Base-by-base conservation (phyloP, 2,113 vertebrate species). In the Otis tarda region DNA sequence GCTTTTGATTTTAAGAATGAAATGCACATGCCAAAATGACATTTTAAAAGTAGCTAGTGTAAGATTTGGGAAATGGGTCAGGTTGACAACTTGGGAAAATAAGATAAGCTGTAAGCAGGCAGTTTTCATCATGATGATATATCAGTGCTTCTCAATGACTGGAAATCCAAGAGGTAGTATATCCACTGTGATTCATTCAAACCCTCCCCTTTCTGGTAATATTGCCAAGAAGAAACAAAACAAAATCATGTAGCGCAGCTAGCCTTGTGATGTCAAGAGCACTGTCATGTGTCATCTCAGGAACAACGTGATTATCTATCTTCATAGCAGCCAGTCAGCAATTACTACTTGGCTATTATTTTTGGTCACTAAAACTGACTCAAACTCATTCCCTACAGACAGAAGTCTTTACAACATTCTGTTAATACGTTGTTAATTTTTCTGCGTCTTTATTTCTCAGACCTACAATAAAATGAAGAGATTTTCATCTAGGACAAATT, bases 1-100 rank as follows among this genome's bases (percentile, higher is more conserved):
- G 23, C 18, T 92, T 94, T 94, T 84, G 56, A 87, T 78, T 89
- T 92, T 86, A 60, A 88, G 67, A 94, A 85, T 83, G 53, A 89
- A 89, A 78, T 39, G 43, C 24, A 79, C 24, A 43, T 80, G 69
- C 24, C 53, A 75, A 89, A 67, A 39, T 24, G 52, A 55, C 7
- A 23, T 84, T 92, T 89, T 84, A 81, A 91, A 94, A 68, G 74
- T 52, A 56, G 33, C 18, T 63, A 68, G 14, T 28, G 22, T 77
- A 83, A 83, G 8, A 20, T 55, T 94, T 78, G n/a, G n/a, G 65
- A 89, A 83, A 78, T 0, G 0, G 68, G 24, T 89, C 57, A 21
- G 47, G 21, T 37, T 43, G n/a, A 64, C 4, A 27, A 25, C 55
- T 49, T 67, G 55, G 55, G n/a, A 73, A 83, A 81, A 67, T 43